Evolutionary conservation across 1,140 invertebrate species (phyloP), one percentile per base, ranked within the genome.

Genomic region (Planococcus citri): DNA sequence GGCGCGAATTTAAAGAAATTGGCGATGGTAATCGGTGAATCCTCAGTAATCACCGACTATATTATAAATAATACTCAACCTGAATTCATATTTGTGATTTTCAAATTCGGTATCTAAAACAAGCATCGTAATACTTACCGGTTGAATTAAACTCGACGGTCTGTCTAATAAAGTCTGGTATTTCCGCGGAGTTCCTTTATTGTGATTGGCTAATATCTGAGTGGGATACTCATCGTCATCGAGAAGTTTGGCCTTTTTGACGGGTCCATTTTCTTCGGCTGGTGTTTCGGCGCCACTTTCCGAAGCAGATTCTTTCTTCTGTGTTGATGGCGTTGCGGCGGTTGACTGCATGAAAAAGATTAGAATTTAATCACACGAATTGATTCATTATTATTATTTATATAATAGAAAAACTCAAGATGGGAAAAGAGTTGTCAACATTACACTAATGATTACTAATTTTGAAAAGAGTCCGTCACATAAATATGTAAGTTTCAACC

Each of bases 121-220:
- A 12, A 33, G 12, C 29, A 6, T 33, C 12, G 12, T 33, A 64
- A 17, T 64, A 64, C 60, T 64, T 27, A 64, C 60, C 24, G 60
- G 60, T 27, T 64, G 60, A 25, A 64, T 24, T 64, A 64, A 64
- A 64, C 60, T 64, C 12, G 60, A 64, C 17, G 60, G 60, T 64
- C 60, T 64, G 20, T 64, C 60, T 17, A 64, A 64, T 64, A 64
- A 64, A 9, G 60, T 25, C 24, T 64, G 60, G 22, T 64, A 64
- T 64, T 64, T 64, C 24, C 60, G 60, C 60, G 60, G 60, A 24
- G 60, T 64, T 22, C 60, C 60, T 33, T 33, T 33, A 22, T 6
- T 60, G n/a, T 64, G 60, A 27, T 64, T 64, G 10, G 60, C 60
- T 64, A 64, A 64, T 25, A 64, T 64, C 60, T 64, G 60, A 64